phyloP scores from a whole-genome alignment of 35 echinoderm and acorn worm genomes.

The Nesometra sesokonis region DNA sequence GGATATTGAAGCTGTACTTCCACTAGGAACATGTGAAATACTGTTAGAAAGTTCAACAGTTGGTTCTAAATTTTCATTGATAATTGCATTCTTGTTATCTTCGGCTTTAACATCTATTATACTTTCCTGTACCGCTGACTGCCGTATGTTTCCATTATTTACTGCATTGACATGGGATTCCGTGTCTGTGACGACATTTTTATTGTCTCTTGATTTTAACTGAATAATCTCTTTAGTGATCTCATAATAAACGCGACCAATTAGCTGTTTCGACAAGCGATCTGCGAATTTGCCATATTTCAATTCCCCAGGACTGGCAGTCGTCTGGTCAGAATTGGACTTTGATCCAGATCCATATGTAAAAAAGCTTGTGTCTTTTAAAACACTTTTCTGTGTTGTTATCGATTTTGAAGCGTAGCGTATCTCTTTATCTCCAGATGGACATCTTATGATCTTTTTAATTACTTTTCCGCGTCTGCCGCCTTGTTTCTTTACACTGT shows the following conservation, averaged over 20 bases:
- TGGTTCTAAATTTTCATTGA: too few relatives aligned
- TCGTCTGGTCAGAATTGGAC: conserved; percentile 25
- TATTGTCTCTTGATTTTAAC: background rate
- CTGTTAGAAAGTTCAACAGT: too few relatives aligned
- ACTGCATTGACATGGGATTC: too few relatives aligned
- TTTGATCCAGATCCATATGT: conserved; percentile 19
- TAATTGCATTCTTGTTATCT: too few relatives aligned
- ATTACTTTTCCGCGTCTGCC: conserved; percentile 50
- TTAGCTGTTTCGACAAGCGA: conserved; percentile 35
- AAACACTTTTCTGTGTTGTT: background rate
- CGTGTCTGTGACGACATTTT: too few relatives aligned
- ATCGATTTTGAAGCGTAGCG: conserved; percentile 17
- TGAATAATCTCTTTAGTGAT: conserved; percentile 46
- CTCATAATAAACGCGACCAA: conserved; percentile 52
- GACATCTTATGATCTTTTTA: conserved; percentile 61
- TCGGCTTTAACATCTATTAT: too few relatives aligned
- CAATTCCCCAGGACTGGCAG: background rate
- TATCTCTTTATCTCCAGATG: conserved; percentile 72
- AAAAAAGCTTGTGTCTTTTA: background rate
- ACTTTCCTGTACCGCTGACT: too few relatives aligned
- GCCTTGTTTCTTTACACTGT: conserved; percentile 27
- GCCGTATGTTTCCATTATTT: too few relatives aligned
- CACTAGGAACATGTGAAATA: too few relatives aligned
- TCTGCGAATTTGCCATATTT: conserved; percentile 35
- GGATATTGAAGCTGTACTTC: too few relatives aligned